phyloP scores from a whole-genome alignment of 2,113 vertebrate genomes.

The Phalacrocorax aristotelis region DNA sequence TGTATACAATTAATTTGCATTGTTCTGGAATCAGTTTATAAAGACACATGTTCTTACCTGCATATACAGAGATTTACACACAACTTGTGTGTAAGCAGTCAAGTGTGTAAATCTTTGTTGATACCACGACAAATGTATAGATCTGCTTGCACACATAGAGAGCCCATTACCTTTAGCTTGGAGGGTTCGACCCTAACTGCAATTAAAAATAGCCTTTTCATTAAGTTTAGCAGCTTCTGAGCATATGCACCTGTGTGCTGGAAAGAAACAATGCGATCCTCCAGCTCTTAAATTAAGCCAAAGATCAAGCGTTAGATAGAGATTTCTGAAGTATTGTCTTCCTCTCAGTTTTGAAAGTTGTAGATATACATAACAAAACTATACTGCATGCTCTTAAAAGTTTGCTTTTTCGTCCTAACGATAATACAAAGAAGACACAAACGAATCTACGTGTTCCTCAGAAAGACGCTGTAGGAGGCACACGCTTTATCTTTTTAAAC shows the following conservation, averaged over 20 bases:
- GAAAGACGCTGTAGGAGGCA: not conserved
- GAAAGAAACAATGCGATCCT: not conserved
- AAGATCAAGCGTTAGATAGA: fast-evolving
- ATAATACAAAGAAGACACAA: fast-evolving
- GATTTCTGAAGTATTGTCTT: not conserved
- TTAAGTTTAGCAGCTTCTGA: not conserved
- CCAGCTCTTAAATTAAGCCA: not conserved
- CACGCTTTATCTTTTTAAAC: fast-evolving
- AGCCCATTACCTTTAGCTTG: not conserved
- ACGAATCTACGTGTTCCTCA: fast-evolving
- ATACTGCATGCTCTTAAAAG: not conserved
- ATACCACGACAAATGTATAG: not conserved
- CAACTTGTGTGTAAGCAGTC: not conserved
- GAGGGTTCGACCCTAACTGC: not conserved
- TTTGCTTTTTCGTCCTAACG: not conserved
- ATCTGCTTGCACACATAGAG: fast-evolving
- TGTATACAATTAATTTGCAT: not conserved
- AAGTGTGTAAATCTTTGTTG: not conserved
- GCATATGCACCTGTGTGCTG: not conserved
- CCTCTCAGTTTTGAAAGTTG: not conserved
- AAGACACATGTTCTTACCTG: not conserved
- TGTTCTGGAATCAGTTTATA: not conserved
- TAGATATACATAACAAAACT: not conserved
- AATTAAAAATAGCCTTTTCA: not conserved
- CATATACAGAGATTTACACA: not conserved